A percentile compares a stretch with the other conserved stretches of the same genome.
Evolutionary conservation across 2,797 vertebrate species (phyloP).

Genomic region (Valencia hispanica): DNA sequence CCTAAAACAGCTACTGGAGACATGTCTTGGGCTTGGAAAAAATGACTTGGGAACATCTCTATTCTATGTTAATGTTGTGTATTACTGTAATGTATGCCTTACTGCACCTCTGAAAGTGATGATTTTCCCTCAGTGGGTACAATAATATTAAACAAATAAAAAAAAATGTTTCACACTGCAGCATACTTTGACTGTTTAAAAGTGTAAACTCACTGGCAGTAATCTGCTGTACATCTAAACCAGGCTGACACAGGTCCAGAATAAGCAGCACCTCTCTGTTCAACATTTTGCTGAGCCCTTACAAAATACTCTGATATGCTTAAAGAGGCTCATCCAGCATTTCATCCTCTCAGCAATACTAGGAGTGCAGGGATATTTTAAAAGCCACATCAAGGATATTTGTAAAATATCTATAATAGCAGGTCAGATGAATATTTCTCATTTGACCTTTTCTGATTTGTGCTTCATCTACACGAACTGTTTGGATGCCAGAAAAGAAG

Average conservation of each 20-base stretch:
- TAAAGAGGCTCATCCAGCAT: constrained; percentile 57
- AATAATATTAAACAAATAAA: neutral
- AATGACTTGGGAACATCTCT: too few species aligned
- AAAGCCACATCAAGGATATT: constrained; percentile 34
- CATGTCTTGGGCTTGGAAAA: neutral
- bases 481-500: constrained; percentile 28
- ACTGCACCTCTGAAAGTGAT: neutral
- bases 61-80: neutral
- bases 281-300: constrained; percentile 53
- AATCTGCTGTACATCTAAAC: constrained; percentile 34
- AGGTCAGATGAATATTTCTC: constrained; percentile 3
- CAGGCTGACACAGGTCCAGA: constrained; percentile 19
- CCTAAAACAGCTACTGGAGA: too few species aligned
- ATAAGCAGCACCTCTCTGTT: constrained; percentile 32
- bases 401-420: constrained; percentile 21
- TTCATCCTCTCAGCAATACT: constrained; percentile 53
- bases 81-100: neutral
- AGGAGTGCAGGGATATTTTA: constrained; percentile 13
- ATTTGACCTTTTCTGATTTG: constrained; percentile 33
- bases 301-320: constrained; percentile 57
- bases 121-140: neutral
- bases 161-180: neutral
- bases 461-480: constrained; percentile 35
- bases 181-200: constrained; percentile 3
- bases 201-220: constrained; percentile 44